Evolutionary conservation across 2,113 vertebrate genomes (phyloP).

Genomic region (Gavialis gangeticus): DNA sequence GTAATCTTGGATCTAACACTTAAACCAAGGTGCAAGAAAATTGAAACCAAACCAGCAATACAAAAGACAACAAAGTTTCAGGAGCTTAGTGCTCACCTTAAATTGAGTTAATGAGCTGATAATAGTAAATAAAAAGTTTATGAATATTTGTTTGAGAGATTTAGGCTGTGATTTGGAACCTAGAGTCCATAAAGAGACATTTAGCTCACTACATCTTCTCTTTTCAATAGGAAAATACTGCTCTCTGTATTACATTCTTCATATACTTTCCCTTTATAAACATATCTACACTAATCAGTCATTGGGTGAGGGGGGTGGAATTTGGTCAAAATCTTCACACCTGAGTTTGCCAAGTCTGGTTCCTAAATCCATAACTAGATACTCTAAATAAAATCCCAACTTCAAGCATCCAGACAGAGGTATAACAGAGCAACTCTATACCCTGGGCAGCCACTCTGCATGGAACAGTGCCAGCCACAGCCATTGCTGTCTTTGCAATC

Average conservation of each 20-base stretch:
- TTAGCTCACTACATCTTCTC: background rate
- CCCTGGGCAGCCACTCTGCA: too few species aligned
- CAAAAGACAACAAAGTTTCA: constrained; percentile 47
- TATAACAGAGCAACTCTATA: too few species aligned
- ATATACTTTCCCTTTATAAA: constrained; percentile 37
- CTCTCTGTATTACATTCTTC: constrained; percentile 5
- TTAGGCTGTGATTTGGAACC: constrained; percentile 64
- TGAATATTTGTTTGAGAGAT: constrained; percentile 37
- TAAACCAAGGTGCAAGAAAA: background rate
- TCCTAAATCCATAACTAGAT: background rate
- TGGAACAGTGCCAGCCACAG: too few species aligned
- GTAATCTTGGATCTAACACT: background rate
- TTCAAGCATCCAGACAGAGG: background rate
- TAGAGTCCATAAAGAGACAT: constrained; percentile 39
- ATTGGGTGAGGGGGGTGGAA: background rate
- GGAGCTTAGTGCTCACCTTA: constrained; percentile 57
- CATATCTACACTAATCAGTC: constrained; percentile 18
- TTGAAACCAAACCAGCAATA: constrained; percentile 5
- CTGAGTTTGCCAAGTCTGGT: background rate
- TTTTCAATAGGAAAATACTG: constrained; percentile 41
- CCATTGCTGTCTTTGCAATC: too few species aligned
- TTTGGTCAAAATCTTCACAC: background rate
- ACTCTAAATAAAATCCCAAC: background rate
- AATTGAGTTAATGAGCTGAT: constrained; percentile 56
- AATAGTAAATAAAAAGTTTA: constrained; percentile 20